Evolutionary conservation across 2,888 invertebrate genomes (phyloP), one percentile per base, ranked within the genome.

Genomic region (Lasioglossum calceatum): DNA sequence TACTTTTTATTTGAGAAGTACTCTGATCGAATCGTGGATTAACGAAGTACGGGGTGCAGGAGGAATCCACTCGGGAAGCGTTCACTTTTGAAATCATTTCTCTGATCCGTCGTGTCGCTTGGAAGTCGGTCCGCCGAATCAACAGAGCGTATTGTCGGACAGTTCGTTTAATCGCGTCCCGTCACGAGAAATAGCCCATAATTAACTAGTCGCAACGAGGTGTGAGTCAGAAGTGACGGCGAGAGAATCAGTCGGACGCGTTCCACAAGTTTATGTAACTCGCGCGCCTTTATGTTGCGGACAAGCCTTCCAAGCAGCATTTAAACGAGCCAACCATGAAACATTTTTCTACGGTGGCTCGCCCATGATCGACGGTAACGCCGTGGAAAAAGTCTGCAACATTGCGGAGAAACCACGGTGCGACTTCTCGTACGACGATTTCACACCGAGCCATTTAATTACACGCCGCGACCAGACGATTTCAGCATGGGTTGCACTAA

Each of bases 131-230:
- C n/a, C 70, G 27, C 42, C 76, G 70, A 73, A 77, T 82, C 71
- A 70, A 79, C 79, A 16, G 64, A 54, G 36, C 74, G n/a, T 64
- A 27, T 32, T 78, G 84, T 74, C 74, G 39, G 79, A 32, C 75
- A 64, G 61, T 75, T 79, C 74, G 39, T 84, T 78, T 71, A 47
- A 78, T 84, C 74, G 75, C 71, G 70, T 27, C 58, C n/a, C 50
- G 72, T 79, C 72, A 19, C 27, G 44, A 75, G 72, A 54, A 85
- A 85, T 85, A 83, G 73, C 78, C 47, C 70, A 64, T 83, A 89
- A 89, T 89, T 89, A 89, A 88, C 89, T 74, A 86, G 77, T 70
- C 77, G 79, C 50, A 82, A 89, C 84, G 79, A 87, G 89, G 79
- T 78, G 84, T 67, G 75, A 84, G 84, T 50, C 74, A 44, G 81